Base-by-base conservation (phyloP, 1,140 invertebrate species). In the Nylanderia fulva region DNA sequence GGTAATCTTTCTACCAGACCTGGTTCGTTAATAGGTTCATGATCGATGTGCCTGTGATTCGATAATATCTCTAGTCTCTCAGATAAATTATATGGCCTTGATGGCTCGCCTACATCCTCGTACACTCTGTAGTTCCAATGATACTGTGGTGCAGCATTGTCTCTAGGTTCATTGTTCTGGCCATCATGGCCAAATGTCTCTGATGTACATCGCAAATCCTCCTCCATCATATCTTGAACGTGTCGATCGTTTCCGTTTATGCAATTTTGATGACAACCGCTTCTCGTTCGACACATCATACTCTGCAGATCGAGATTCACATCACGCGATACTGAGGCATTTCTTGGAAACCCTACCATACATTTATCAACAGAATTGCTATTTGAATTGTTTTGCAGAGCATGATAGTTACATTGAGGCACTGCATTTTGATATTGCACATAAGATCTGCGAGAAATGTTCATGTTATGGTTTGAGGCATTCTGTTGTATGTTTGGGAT, bases 1-100 rank as follows among this genome's bases (percentile, higher is more conserved):
- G 97, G 97, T 69, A 97, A 92, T 82, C 95, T 93, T 79, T 96
- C 96, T 61, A 96, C 95, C 24, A 95, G 80, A 13, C 94, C 95
- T 8, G 92, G 90, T 74, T 93, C 93, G 60, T 91, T 95, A 63
- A 91, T 92, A 48, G 90, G 91, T 54, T 93, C 93, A 68, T 94
- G 92, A 52, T 94, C 94, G 66, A 90, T 86, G 18, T 93, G 93
- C 68, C 93, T 93, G 56, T 95, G 91, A 89, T 93, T 94, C 6
- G 93, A 93, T 5, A 96, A 88, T 76, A 95, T 92, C 27, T 95
- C 93, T 24, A 96, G 82, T 84, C 95, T 92, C 48, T 95, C 93
- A 0, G 93, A 92, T 45, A 96, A 88, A 84, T 89, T 93, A 58
- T 90, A 91, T 1, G 91, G 90, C 24, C 88, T 91, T 8, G 94